Evolutionary conservation across 2,888 invertebrate species (phyloP), one percentile per base, ranked within the genome.

Genomic region (Ypsolopha scabrella): DNA sequence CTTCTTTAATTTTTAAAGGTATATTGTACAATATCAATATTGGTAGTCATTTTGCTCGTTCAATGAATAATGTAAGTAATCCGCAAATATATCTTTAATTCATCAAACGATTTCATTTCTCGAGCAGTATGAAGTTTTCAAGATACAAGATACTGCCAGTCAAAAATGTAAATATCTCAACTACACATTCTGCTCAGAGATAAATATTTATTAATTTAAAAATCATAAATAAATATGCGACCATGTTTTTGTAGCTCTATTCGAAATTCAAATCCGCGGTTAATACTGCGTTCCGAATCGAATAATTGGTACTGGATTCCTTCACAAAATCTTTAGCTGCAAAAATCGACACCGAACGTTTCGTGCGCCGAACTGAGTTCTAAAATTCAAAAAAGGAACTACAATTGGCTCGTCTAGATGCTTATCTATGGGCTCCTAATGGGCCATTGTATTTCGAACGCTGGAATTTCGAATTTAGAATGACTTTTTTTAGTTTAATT

Each of bases 361-460:
- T 57, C 58, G 62, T 60, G 54, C 55, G 51, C 54, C 57, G 52
- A 53, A 54, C 51, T 9, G 39, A 9, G n/a, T 35, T 48, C 45
- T 46, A 48, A 53, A 51, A 53, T 53, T 53, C 38, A 51, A 53
- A 46, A 46, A 46, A 46, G 46, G 46, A 35, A 33, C 33, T 46
- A 35, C 46, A 46, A 46, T 46, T 46, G 46, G 43, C 43, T 50
- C 44, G 43, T 50, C 70, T 75, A 79, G 83, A 83, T 83, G 69
- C 68, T 73, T 78, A 85, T 85, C 83, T 75, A 74, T 60, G 64
- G 70, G 57, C 62, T 58, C 72, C 73, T 83, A 85, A 85, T 85
- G 82, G 83, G 65, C 82, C 68, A 83, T 85, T 85, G 83, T 83
- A 74, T 72, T 60, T 64, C 55, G 61, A 60, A 65, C 57, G 59